Evolutionary conservation across 2,797 vertebrate species (phyloP).

Genomic region (Prionace glauca): DNA sequence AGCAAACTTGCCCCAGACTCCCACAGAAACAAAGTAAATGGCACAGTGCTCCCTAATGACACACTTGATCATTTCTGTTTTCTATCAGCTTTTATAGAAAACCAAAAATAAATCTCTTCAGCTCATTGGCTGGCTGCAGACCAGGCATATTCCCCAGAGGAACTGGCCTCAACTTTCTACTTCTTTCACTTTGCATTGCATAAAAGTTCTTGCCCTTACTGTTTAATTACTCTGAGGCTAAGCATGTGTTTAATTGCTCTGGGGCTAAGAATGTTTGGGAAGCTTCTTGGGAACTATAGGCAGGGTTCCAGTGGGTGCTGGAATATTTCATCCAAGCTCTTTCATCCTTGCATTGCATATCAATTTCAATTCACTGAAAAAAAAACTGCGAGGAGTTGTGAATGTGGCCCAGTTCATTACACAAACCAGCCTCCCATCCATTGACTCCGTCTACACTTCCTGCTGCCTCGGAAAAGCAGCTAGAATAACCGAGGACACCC

Average conservation of each 20-base stretch:
- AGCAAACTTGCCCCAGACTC: conserved; percentile 15
- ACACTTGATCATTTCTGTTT: conserved; percentile 12
- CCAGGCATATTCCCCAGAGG: background rate
- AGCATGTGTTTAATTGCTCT: conserved; percentile 2
- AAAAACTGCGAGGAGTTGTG: too few relatives aligned
- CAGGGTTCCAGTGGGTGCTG: background rate
- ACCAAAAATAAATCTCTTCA: conserved; percentile 13
- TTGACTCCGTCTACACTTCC: too few relatives aligned
- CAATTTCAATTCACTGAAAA: background rate
- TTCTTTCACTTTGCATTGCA: background rate
- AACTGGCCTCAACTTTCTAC: background rate
- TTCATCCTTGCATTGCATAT: background rate
- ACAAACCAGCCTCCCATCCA: too few relatives aligned
- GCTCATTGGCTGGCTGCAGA: background rate
- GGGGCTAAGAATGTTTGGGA: background rate
- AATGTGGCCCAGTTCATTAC: too few relatives aligned
- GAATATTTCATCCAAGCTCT: background rate
- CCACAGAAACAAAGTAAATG: conserved; percentile 20
- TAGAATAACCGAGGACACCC: too few relatives aligned
- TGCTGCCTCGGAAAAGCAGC: too few relatives aligned
- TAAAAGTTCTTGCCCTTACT: background rate
- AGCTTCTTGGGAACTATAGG: background rate
- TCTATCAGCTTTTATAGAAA: conserved; percentile 21
- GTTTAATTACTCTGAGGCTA: background rate
- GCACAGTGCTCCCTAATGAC: background rate